These are phyloP conservation scores for Aricia artaxerxes DNA, from an alignment of 2,888 invertebrate genomes.

Conservation along the genomic window DNA sequence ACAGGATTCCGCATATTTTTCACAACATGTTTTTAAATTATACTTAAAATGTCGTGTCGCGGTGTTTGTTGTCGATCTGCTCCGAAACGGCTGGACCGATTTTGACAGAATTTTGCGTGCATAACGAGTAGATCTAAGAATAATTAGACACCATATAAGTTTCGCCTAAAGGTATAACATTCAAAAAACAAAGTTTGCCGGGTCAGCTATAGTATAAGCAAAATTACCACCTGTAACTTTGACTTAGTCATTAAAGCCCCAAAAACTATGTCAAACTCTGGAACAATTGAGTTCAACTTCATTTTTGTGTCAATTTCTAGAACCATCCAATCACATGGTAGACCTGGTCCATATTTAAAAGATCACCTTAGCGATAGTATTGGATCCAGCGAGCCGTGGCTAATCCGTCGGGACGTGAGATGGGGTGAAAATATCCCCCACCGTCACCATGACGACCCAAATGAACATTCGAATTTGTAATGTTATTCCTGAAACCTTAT, in stretches of 20 bases:
- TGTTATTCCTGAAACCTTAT: slow-evolving; percentile 32
- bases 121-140: no score
- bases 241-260: no score
- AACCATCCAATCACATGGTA: slow-evolving; percentile 55
- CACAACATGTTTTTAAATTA: background rate
- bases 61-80: background rate
- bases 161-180: no score
- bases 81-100: background rate
- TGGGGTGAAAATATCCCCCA: slow-evolving; percentile 50
- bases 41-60: no score
- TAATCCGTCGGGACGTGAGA: slow-evolving; percentile 65
- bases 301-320: background rate
- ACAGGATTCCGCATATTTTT: background rate
- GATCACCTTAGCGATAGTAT: slow-evolving; percentile 57
- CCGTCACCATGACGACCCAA: slow-evolving; percentile 37
- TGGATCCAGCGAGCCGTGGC: slow-evolving; percentile 57
- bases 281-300: background rate
- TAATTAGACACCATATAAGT: no score
- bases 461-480: slow-evolving; percentile 3
- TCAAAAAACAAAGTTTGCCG: no score
- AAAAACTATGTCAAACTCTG: no score
- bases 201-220: no score
- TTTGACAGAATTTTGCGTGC: no score
- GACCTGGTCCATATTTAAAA: slow-evolving; percentile 64
- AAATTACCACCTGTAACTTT: no score